A percentile compares a stretch with the other conserved stretches of the same genome.
Conservation (phyloP, 2,113 vertebrate genomes). For the Taurulus bubalis region DNA sequence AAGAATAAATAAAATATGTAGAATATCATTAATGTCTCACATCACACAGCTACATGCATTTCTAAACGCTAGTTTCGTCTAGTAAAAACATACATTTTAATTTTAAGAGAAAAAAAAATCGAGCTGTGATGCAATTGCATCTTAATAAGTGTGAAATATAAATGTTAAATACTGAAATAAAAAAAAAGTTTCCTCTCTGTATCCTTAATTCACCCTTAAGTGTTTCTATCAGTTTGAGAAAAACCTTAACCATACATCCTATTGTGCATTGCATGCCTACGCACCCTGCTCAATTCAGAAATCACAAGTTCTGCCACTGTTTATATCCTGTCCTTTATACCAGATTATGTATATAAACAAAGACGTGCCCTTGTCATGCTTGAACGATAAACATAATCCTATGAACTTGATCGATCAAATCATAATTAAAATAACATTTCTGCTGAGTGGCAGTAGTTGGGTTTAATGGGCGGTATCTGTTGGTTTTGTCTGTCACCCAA, state of each 20-base stretch:
- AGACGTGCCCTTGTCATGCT: slow-evolving; percentile 1
- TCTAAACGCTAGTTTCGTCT: background rate
- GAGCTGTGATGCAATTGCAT: background rate
- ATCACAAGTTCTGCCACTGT: slow-evolving; percentile 1
- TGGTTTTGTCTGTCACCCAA: slow-evolving; percentile 36
- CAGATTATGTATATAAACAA: background rate
- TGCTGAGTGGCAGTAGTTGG: background rate
- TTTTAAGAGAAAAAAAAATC: background rate
- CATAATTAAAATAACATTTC: slow-evolving; percentile 28
- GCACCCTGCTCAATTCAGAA: background rate
- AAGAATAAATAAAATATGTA: background rate
- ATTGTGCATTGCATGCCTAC: background rate
- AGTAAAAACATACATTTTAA: background rate
- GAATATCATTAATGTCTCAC: background rate
- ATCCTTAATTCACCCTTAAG: background rate
- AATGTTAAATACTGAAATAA: background rate
- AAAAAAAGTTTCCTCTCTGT: background rate
- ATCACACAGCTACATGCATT: background rate
- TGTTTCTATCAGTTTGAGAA: background rate
- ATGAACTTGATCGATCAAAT: background rate
- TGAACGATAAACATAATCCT: slow-evolving; percentile 27
- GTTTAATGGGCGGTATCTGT: slow-evolving; percentile 24
- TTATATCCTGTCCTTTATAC: background rate
- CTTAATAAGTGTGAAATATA: background rate
- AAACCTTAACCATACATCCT: background rate